Evolutionary conservation across 2,113 vertebrate species (phyloP), one percentile per base, ranked within the genome.

Genomic region (Lepisosteus osseus): DNA sequence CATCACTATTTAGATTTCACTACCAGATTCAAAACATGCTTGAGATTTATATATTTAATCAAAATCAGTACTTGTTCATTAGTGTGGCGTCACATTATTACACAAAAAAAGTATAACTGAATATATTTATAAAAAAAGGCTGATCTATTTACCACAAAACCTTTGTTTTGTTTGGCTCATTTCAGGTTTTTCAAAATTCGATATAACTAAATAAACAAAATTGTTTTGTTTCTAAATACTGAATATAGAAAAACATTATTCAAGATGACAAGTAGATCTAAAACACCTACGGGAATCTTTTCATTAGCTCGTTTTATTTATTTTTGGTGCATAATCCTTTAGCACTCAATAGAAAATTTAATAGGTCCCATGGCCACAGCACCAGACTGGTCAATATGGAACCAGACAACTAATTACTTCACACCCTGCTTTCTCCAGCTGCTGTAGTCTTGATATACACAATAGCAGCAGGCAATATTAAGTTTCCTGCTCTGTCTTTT

Each of bases 331-430:
- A 86, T 89, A 90, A 92, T 89, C 86, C 89, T 86, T 88, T 89
- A 86, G 84, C 82, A 90, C 87, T 88, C 87, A 90, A 89, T 86
- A 84, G 89, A 84, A 88, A 89, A 89, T 90, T 86, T 91, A 90
- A 88, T 88, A 80, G 88, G 87, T 86, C 88, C 90, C 79, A 84
- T 87, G 88, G 88, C 82, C 86, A 72, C 67, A 74, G 85, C 84
- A 86, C 83, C 84, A 92, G 90, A 90, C 90, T 86, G 81, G 79
- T 92, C 89, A 87, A 89, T 64, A 65, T 80, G 82, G 93, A 91
- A 83, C 73, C 87, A 88, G 83, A 92, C 88, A 86, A 88, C 85
- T 90, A 90, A 92, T 91, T 90, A 92, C 81, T 86, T 89, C 79
- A 85, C 80, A 70, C 74, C 78, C 85, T 78, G 75, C 77, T 70